Evolutionary conservation across 2,797 vertebrate species (phyloP).

Genomic region (Erpetoichthys calabaricus): DNA sequence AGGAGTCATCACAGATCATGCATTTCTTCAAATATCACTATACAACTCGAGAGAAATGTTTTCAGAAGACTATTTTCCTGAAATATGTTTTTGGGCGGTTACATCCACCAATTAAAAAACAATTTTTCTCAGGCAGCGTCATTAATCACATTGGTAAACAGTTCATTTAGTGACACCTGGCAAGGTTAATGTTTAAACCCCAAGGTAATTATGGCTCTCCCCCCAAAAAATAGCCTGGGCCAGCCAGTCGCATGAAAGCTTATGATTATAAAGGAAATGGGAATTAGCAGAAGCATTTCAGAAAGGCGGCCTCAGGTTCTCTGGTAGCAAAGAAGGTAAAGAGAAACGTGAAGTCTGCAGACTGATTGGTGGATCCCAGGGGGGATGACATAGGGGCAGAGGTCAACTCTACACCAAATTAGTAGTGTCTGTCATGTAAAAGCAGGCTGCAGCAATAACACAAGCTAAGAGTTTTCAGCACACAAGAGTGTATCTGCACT

Average conservation of each 20-base stretch:
- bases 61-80: no score
- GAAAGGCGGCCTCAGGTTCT: conserved; percentile 50
- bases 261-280: conserved; percentile 89
- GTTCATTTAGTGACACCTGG: conserved; percentile 79
- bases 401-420: conserved; percentile 76
- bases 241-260: conserved; percentile 71
- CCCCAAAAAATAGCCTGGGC: conserved; percentile 36
- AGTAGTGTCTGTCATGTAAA: conserved; percentile 81
- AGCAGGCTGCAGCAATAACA: conserved; percentile 77
- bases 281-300: conserved; percentile 82
- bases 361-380: conserved; percentile 73
- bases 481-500: conserved; percentile 47
- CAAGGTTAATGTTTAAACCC: conserved; percentile 75
- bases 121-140: conserved; percentile 43
- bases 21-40: no score
- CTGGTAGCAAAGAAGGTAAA: conserved; percentile 45
- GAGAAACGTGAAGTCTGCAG: conserved; percentile 41
- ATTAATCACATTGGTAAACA: conserved; percentile 84
- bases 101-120: conserved; percentile 57
- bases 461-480: conserved; percentile 64
- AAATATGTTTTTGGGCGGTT: no score
- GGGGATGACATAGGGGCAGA: conserved; percentile 43
- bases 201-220: conserved; percentile 60
- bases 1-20: no score
- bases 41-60: no score